A percentile compares a stretch with the other conserved stretches of the same genome.
Evolutionary conservation across 1,140 invertebrate genomes (phyloP).

Genomic region (Antheraea mylitta): DNA sequence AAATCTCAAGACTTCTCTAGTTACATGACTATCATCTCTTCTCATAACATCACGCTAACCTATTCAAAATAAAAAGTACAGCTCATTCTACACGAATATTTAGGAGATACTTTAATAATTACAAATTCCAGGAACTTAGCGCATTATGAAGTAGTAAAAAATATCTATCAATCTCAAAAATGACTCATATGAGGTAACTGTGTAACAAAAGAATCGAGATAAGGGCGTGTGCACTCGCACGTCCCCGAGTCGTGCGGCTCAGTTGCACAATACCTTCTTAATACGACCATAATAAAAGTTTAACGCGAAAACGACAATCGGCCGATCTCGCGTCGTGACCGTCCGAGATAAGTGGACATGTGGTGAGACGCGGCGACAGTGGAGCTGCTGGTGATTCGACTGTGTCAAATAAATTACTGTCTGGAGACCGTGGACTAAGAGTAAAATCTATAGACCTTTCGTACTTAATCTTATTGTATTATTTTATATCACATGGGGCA

Average conservation of each 20-base stretch:
- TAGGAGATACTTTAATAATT: background rate
- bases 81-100: too few species aligned
- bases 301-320: constrained; percentile 56
- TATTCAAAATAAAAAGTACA: too few species aligned
- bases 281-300: constrained; percentile 45
- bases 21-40: too few species aligned
- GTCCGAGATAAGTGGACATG: constrained; percentile 62
- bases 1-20: too few species aligned
- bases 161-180: background rate
- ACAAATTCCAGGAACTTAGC: background rate
- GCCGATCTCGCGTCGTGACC: constrained; percentile 52
- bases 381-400: constrained; percentile 16
- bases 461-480: too few species aligned
- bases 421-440: background rate
- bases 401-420: background rate
- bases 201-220: constrained; percentile 21
- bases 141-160: background rate
- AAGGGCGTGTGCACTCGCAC: constrained; percentile 29
- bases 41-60: too few species aligned
- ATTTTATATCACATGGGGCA: too few species aligned
- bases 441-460: too few species aligned
- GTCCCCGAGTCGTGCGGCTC: constrained; percentile 29
- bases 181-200: constrained; percentile 8
- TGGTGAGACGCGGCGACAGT: constrained; percentile 39
- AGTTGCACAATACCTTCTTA: constrained; percentile 32